Conservation (phyloP, 2,797 vertebrate genomes). For the Clamator glandarius region DNA sequence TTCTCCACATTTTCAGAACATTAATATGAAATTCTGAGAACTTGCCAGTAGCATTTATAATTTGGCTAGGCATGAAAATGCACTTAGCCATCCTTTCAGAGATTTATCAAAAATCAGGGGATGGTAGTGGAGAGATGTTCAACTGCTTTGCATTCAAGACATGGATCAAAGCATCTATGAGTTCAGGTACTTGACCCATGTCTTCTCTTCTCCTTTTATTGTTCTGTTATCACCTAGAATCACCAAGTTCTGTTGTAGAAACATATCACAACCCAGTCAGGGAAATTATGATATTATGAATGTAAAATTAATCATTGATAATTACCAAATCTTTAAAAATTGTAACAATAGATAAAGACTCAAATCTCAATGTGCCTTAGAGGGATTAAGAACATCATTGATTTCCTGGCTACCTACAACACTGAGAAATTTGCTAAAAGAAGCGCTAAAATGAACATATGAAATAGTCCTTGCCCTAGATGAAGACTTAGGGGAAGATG, state of each 20-base stretch:
- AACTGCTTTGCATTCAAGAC: background rate
- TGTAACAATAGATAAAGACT: background rate
- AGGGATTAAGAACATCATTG: background rate
- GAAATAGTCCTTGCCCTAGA: background rate
- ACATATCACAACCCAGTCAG: background rate
- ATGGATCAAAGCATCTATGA: background rate
- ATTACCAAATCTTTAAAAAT: background rate
- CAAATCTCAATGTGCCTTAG: background rate
- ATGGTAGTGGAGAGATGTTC: background rate
- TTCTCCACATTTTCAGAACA: background rate
- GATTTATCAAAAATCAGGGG: background rate
- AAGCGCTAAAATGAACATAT: background rate
- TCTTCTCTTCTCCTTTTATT: background rate
- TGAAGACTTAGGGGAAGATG: background rate
- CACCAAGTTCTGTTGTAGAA: background rate
- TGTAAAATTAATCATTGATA: background rate
- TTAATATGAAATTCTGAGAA: background rate
- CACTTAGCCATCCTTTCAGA: background rate
- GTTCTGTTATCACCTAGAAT: background rate
- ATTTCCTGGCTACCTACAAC: background rate
- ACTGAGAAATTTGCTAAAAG: background rate
- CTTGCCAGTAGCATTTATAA: background rate
- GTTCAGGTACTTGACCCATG: background rate
- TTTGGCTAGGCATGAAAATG: background rate
- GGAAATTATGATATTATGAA: background rate